phyloP scores from a whole-genome alignment of 2,888 invertebrate genomes.

The Erebia epiphron region DNA sequence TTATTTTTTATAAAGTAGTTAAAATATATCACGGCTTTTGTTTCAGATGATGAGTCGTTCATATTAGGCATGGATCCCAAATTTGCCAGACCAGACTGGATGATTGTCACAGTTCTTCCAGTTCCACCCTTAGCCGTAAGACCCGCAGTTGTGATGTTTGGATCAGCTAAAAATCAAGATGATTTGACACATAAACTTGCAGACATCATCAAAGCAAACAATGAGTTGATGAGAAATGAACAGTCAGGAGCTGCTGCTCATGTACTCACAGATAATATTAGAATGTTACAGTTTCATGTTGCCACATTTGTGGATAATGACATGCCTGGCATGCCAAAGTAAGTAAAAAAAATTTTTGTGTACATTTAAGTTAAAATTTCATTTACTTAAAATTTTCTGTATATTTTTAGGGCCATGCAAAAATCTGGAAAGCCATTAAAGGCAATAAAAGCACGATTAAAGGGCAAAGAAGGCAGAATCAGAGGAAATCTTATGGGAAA shows the following conservation, averaged over 20 bases:
- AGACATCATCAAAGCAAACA: slow-evolving; percentile 99
- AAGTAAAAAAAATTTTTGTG: slow-evolving; percentile 45
- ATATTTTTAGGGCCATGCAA: slow-evolving; percentile 92
- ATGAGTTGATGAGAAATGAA: slow-evolving; percentile 97
- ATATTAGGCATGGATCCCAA: slow-evolving; percentile 98
- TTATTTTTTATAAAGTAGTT: not conserved
- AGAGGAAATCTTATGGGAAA: slow-evolving; percentile 99
- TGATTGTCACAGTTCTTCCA: slow-evolving; percentile 98
- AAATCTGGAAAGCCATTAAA: slow-evolving; percentile 99
- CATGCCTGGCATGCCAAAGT: slow-evolving; percentile 97
- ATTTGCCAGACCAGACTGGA: slow-evolving; percentile 99
- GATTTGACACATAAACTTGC: slow-evolving; percentile 99
- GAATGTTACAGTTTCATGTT: slow-evolving; percentile 99
- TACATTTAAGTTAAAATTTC: slow-evolving; percentile 17
- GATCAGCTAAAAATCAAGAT: slow-evolving; percentile 99
- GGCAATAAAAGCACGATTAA: slow-evolving; percentile 97
- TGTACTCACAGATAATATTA: slow-evolving; percentile 97
- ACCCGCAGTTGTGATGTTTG: slow-evolving; percentile 99
- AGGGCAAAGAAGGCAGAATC: slow-evolving; percentile 99
- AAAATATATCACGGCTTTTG: slow-evolving; percentile 9
- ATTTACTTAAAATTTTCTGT: slow-evolving; percentile 8
- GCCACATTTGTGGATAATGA: slow-evolving; percentile 99
- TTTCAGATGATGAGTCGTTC: slow-evolving; percentile 95
- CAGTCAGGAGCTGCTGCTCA: slow-evolving; percentile 98
- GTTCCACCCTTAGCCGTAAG: slow-evolving; percentile 98